Base-by-base conservation (phyloP, 1,140 invertebrate species). In the Ephestia elutella region DNA sequence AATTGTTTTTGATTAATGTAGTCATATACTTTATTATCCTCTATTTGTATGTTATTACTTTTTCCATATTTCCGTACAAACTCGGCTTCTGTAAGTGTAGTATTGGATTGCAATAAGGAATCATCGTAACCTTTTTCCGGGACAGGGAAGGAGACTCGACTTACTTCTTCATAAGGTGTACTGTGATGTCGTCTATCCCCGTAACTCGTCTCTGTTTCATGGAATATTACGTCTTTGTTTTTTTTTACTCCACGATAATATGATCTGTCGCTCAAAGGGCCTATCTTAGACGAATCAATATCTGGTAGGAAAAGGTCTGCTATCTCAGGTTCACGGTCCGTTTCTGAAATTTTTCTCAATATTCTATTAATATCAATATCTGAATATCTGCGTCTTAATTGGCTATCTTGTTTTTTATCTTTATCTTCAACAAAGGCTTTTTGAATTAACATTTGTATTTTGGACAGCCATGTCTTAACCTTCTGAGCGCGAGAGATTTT, bases 401-500 rank as follows among this genome's bases (percentile, higher is more conserved):
- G 4, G 5, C 5, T 19, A 17, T 20, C 20, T 20, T 19, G 7
- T 7, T 50, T 20, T 55, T 63, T 68, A 13, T 9, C 25, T 55
- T 63, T 68, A 13, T 9, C 25, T 28, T 55, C 48, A 56, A 54
- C 58, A 35, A 63, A 17, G n/a, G 53, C 44, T 30, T 62, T 38
- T 56, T 58, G 59, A 10, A 68, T 32, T 56, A 65, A 21, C 48
- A 59, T 38, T 20, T 60, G 49, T 10, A 69, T 55, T 65, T 62
- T 66, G 35, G 60, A 53, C 18, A 73, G 17, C 70, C 67, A 67
- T 25, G 11, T 53, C 48, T 60, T 73, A 17, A 62, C 13, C 17
- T 9, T 63, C 28, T 64, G 64, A 62, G 11, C 18, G 21, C 21
- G 21, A 2, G 21, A 25, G 21, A 2, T 25, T 59, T 25, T 68